Conservation (phyloP, 2,888 invertebrate species). For the Gymnoscelis rufifasciata region DNA sequence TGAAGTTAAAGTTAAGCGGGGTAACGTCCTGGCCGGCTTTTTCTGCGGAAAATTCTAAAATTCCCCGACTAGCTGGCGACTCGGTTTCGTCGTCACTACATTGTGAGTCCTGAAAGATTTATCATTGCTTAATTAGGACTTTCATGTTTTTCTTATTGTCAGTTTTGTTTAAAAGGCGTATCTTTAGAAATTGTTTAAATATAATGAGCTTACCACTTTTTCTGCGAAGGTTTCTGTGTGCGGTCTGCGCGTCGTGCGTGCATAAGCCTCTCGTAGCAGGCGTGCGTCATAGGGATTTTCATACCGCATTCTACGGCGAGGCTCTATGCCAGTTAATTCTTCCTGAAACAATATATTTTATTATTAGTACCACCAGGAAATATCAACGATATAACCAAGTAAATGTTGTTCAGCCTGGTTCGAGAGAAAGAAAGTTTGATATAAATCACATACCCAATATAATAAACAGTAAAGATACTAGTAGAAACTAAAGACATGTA, state of each 20-base stretch:
- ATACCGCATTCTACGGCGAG: slow-evolving; percentile 66
- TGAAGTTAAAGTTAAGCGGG: slow-evolving; percentile 89
- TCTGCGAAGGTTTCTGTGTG: slow-evolving; percentile 74
- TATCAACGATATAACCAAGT: too few relatives aligned
- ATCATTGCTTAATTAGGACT: too few relatives aligned
- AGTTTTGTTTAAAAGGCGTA: too few relatives aligned
- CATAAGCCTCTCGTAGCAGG: slow-evolving; percentile 68
- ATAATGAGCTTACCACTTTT: slow-evolving; percentile 51
- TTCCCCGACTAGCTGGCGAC: slow-evolving; percentile 81
- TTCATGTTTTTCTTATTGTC: too few relatives aligned
- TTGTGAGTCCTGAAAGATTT: slow-evolving; percentile 62
- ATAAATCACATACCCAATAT: too few relatives aligned
- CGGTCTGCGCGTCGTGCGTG: slow-evolving; percentile 63
- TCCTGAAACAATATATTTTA: slow-evolving; percentile 63
- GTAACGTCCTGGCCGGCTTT: slow-evolving; percentile 93
- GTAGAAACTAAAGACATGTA: too few relatives aligned
- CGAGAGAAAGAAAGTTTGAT: too few relatives aligned
- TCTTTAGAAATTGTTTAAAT: neutral
- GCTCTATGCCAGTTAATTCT: slow-evolving; percentile 80
- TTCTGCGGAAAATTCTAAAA: slow-evolving; percentile 90
- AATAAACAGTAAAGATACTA: too few relatives aligned
- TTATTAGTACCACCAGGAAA: too few relatives aligned
- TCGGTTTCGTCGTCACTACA: slow-evolving; percentile 75
- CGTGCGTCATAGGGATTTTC: slow-evolving; percentile 69
- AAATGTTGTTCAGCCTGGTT: too few relatives aligned